Base-by-base conservation (phyloP, 2,888 invertebrate genomes). In the Conomelus anceps region DNA sequence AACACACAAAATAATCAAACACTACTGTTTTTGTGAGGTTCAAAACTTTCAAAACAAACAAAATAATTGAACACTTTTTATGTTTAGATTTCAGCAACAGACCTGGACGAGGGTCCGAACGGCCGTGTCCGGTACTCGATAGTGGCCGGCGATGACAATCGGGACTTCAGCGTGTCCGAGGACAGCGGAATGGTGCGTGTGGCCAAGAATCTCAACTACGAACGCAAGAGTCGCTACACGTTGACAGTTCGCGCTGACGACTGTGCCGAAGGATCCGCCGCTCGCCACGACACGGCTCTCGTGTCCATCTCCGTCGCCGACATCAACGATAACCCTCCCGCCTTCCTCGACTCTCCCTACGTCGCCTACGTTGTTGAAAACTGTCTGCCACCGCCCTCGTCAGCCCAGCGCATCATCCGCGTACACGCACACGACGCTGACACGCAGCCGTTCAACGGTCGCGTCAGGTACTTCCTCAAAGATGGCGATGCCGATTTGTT, bases 321-420 rank as follows among this genome's bases (percentile, higher is more conserved):
- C 93, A 97, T 98, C 92, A 98, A 99, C 94, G 98, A 99, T 94
- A 98, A 98, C 93, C 96, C 97, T 29, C 99, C 99, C 86, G 96
- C 97, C 86, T 99, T 99, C 94, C 94, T 98, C 91, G 97, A 99
- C 94, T 98, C 98, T n/a, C 98, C 98, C 0, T 98, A 98, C 94
- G 94, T 98, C 92, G 98, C 98, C 4, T 97, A 97, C 93, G 98
- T 98, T 90, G 97, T 98, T 96, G 99, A 99, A 94, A 98, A 98
- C 93, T 96, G 97, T 92, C 95, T 97, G 91, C 97, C 97, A 89
- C 96, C 97, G 88, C n/a, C n/a, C n/a, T n/a, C n/a, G 96, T 96
- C 22, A 96, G 95, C 92, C 97, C 97, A 88, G n/a, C 86, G 29
- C n/a, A 29, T 86, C 22, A 86, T 86, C 13, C 91, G 97, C 91